phyloP scores from a whole-genome alignment of 2,113 vertebrate species.

The Eclectus roratus region DNA sequence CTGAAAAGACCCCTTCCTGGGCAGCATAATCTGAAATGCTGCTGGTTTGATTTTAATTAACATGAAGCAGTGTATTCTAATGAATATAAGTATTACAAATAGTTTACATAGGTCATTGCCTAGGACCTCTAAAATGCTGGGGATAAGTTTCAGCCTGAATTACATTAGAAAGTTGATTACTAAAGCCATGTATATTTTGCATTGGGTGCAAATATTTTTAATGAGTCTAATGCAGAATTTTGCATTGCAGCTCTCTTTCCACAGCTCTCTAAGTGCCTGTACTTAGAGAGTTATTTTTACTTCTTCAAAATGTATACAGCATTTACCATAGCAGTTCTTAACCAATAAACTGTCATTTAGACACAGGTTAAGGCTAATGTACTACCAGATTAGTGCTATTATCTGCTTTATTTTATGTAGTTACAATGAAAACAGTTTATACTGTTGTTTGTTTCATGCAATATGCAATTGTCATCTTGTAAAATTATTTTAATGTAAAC shows the following conservation, averaged over 20 bases:
- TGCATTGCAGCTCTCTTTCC: neutral
- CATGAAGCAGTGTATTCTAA: conserved; percentile 31
- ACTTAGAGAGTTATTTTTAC: neutral
- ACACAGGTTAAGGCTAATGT: neutral
- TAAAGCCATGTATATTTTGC: neutral
- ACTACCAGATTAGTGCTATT: neutral
- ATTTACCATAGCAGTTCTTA: neutral
- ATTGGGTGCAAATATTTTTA: neutral
- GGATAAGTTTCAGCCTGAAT: neutral
- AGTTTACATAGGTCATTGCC: neutral
- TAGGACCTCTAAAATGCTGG: neutral
- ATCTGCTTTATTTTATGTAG: neutral
- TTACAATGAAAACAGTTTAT: neutral
- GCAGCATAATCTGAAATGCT: neutral
- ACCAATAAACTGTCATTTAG: neutral
- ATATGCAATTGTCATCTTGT: fast-evolving
- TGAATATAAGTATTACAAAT: conserved; percentile 4
- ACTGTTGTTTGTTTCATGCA: neutral
- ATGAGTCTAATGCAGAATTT: neutral
- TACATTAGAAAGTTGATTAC: neutral
- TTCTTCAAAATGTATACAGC: neutral
- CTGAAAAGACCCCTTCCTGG: conserved; percentile 13
- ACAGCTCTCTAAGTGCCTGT: neutral
- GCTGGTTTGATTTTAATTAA: conserved; percentile 57
- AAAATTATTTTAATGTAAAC: neutral